Evolutionary conservation across 2,113 vertebrate genomes (phyloP), one percentile per base, ranked within the genome.

Genomic region (Antigone vipio): DNA sequence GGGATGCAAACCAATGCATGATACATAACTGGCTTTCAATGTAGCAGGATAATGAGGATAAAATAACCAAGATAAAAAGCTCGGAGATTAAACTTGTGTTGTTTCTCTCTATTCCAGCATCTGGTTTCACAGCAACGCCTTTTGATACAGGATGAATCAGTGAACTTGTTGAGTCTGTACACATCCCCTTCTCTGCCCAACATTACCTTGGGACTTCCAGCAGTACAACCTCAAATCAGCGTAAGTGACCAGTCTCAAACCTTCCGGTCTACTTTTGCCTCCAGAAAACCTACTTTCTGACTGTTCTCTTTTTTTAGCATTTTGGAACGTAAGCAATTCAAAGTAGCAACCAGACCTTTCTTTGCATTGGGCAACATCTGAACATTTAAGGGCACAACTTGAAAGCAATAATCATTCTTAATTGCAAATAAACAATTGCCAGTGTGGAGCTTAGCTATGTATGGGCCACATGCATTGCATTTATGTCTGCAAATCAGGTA

Each of bases 131-230:
- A 99, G 97, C 98, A 99, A n/a, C 99, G 98, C 95, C 97, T 99
- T 95, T 97, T 99, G 93, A 98, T 98, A 92, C 98, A 99, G 21
- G 99, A 99, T 96, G 99, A 99, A 96, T 99, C 99, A 32, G 94
- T 99, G 98, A 99, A 99, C 83, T 98, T 99, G 96, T 95, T 99
- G 97, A 99, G 98, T 97, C 98, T 99, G 82, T 99, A 99, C 97
- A 99, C 99, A 7, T 99, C 99, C 89, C 99, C 99, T 49, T 99
- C 99, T 91, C 98, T 99, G 95, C 99, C 99, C 95, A 99, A 99
- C 95, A 99, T 99, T 95, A 99, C 99, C 71, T 96, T 99, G 97
- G 99, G 99, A 89, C 98, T 99, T 93, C 98, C 99, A 15, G 98
- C 98, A 83, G 97, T 98, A 63, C 98, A 99, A 73, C 97, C 99